Percentiles rank a stretch among this genome's conserved stretches.
Evolutionary conservation across 30 jellyfish, hydroid and myxozoan species (phyloP).

Genomic region (Cassiopea andromeda): DNA sequence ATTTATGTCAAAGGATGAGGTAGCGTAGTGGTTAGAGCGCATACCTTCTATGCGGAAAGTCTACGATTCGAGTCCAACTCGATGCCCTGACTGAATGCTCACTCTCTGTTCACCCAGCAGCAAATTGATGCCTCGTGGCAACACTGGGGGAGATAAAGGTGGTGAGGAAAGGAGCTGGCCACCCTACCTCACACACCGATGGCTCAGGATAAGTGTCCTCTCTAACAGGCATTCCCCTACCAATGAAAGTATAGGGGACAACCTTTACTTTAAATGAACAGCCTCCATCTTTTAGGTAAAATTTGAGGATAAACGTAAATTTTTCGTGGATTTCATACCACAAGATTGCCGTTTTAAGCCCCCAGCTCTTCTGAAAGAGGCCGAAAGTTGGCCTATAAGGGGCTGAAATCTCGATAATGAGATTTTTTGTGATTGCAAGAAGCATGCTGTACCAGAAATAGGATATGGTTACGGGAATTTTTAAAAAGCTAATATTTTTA

Average conservation of each 20-base stretch:
- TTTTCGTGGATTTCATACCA: neutral
- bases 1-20: neutral
- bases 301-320: neutral
- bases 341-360: neutral
- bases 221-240: no score
- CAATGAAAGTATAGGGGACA: no score
- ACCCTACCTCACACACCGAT: no score
- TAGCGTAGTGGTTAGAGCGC: no score
- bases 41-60: no score
- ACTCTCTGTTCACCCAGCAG: no score
- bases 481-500: neutral
- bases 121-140: no score
- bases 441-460: neutral
- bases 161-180: no score
- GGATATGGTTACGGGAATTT: neutral
- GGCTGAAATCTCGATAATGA: neutral
- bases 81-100: no score
- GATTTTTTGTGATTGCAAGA: neutral
- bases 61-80: no score
- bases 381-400: neutral
- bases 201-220: no score
- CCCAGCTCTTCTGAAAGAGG: neutral
- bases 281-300: neutral
- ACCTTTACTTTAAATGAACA: neutral
- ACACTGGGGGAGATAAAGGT: no score